These are phyloP conservation scores for Dolichotis patagonum DNA, from an alignment of 2,113 vertebrate species.

Conservation along the genomic window DNA sequence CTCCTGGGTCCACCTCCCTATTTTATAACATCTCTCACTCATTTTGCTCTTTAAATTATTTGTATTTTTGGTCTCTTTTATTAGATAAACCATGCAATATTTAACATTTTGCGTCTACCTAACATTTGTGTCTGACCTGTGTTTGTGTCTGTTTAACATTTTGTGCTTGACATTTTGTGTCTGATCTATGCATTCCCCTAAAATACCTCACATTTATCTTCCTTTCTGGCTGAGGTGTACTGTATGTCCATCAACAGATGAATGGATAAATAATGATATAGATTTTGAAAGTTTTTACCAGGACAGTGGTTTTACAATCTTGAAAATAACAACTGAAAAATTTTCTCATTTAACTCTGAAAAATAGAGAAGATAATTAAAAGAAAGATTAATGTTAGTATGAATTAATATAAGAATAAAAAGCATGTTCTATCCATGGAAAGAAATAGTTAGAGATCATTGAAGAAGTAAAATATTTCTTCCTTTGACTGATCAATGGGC, in stretches of 20 bases:
- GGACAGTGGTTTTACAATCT: neutral
- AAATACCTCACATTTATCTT: neutral
- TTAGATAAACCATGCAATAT: neutral
- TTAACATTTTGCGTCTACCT: neutral
- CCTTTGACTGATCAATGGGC: neutral
- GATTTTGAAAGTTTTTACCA: slow-evolving; percentile 26
- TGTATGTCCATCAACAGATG: neutral
- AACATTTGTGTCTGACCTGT: neutral
- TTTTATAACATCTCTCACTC: neutral
- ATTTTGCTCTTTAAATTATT: neutral
- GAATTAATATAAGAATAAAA: neutral
- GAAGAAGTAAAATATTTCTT: slow-evolving; percentile 36
- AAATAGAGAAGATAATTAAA: neutral
- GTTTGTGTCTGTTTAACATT: neutral
- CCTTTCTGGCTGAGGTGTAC: neutral
- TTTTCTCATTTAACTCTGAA: neutral
- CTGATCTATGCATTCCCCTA: neutral
- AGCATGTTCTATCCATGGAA: neutral
- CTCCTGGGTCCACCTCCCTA: neutral
- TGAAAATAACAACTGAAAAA: slow-evolving; percentile 21
- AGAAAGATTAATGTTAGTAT: neutral
- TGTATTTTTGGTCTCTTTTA: neutral
- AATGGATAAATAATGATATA: neutral
- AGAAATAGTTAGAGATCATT: neutral
- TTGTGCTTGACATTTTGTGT: neutral